Base-by-base conservation (phyloP, 1,140 invertebrate species). In the Chrysopa pallens region DNA sequence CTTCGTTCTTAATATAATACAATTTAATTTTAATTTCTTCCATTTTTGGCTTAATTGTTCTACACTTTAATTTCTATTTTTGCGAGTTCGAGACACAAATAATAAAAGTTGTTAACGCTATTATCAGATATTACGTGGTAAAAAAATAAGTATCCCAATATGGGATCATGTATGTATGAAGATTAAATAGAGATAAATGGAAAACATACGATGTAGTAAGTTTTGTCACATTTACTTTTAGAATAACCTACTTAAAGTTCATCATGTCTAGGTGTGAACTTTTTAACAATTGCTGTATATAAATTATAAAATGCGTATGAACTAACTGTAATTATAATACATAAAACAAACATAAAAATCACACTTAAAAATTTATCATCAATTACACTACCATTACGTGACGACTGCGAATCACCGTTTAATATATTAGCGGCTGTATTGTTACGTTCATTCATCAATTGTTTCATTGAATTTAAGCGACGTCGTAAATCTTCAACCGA, bases 231-330 rank as follows among this genome's bases (percentile, higher is more conserved):
- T 23, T 23, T 23, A 23, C 17, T 5, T 33, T 33, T 11, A 33
- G 8, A 33, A 33, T 33, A 33, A 9, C 2, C 8, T n/a, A 42
- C 53, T 74, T 75, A 84, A 44, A 83, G 58, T 60, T 85, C 82
- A 7, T 78, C 80, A 53, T 85, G 83, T 33, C 67, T 68, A 0
- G 78, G 72, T 1, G 80, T 76, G 52, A 84, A 84, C 56, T 81
- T 83, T 58, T 84, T 86, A 1, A 84, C 56, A 29, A 86, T 78
- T 6, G 84, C 83, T 48, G 74, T 67, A 52, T 84, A 86, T 0
- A 88, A 63, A 60, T 82, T 85, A 50, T 85, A 84, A 57, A 86
- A 88, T 0, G 83, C 83, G 51, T 86, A 86, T 2, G 78, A 67
- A 36, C 80, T 84, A 38, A 86, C 83, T 46, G 74, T 73, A 1